Evolutionary conservation across 2,888 invertebrate species (phyloP), one percentile per base, ranked within the genome.

Genomic region (Lasioglossum oenotherae): DNA sequence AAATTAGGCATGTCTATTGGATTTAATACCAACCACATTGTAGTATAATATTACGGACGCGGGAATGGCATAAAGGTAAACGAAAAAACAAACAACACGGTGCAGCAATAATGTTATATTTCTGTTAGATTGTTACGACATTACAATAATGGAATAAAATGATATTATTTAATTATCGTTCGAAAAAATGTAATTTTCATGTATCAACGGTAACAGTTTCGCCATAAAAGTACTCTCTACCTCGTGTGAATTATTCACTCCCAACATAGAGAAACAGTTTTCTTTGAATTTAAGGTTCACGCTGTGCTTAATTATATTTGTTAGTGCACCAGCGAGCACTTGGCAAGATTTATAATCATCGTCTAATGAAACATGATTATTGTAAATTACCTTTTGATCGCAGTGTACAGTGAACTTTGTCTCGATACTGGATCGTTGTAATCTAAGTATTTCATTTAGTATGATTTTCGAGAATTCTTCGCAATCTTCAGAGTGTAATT

Each of bases 231-330:
- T 64, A 14, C 77, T 67, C 64, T 81, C 72, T 1, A 82, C 78
- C 3, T 91, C 87, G 1, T 85, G 78, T 5, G 90, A 81, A 67
- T 89, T 88, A 0, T 81, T 87, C 2, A 89, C 88, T 10, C 85
- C 72, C 35, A 93, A 85, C 46, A 87, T 73, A 4, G 89, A 57
- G 5, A 92, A 91, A 74, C 92, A 91, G 5, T 87, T 79, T 38
- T 91, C 85, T 74, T 87, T 91, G 60, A 93, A 94, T 41, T 90
- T 60, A 2, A 82, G 60, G 72, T 93, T 90, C 16, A 73, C 41
- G 80, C 93, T 93, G 41, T 92, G 90, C 73, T 85, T 85, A 19
- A 94, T 81, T 23, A 94, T 79, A 23, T 79, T 85, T 27, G 82
- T 84, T 57, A 94, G 86, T 5, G 92, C 84, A 10, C 46, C 71